Evolutionary conservation across 2,797 vertebrate species (phyloP), one percentile per base, ranked within the genome.

Genomic region (Periophthalmus magnuspinnatus): DNA sequence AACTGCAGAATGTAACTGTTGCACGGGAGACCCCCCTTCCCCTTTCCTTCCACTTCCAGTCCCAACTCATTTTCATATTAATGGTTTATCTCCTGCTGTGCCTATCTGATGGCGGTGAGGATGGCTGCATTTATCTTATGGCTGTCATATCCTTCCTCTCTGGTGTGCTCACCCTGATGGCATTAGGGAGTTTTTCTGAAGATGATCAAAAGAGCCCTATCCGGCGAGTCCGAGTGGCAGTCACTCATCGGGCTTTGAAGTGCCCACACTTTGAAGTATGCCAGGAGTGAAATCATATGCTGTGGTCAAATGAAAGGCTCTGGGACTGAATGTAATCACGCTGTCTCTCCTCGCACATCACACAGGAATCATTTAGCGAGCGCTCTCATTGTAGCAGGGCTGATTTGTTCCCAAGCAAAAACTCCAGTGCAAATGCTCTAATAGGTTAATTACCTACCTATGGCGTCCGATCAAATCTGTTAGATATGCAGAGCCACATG

Each of bases 91-190:
- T 85, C 86, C 83, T 78, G 83, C 89, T 83, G 84, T 57, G 89
- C 88, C 90, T 93, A 92, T 93, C 91, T 91, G 90, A 91, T 91
- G 87, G 88, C 84, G 86, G 81, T 79, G 81, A 91, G 88, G 89
- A 88, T 86, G 88, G 81, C 87, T 88, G 83, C 86, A 89, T 92
- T 92, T 91, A 92, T 93, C 90, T 91, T 87, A 84, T 83, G 75
- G 84, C 88, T 90, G 90, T 91, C 90, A 89, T 88, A 88, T 87
- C 88, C 84, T 84, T 61, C 87, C 82, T 86, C 82, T 86, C 81
- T 76, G 58, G 82, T 76, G 68, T 67, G 70, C 83, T 86, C 82
- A 77, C 81, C 76, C 83, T 88, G 82, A 90, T 92, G 90, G 78
- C 84, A 80, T 90, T 86, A 70, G 72, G 78, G 77, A 82, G 81